These are phyloP conservation scores for Neopelma chrysocephalum DNA, from an alignment of 2,797 vertebrate genomes.

Conservation along the genomic window DNA sequence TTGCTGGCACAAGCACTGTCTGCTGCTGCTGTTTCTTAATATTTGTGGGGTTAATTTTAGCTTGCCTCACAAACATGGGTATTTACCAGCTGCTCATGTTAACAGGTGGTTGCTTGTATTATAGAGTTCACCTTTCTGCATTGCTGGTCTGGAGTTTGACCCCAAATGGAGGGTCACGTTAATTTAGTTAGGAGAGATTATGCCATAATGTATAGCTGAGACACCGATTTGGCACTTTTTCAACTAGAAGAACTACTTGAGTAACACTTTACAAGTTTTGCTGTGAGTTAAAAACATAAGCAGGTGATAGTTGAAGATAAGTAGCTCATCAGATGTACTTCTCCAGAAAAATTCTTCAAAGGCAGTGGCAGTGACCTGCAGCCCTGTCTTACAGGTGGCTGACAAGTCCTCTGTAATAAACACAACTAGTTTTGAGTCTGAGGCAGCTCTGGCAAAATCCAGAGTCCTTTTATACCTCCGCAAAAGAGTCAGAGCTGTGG, in stretches of 20 bases:
- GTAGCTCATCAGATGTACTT: neutral
- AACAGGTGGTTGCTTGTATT: neutral
- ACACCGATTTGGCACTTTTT: neutral
- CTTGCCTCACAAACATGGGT: neutral
- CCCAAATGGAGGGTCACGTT: neutral
- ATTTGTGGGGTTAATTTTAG: neutral
- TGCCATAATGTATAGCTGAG: neutral
- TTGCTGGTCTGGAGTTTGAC: neutral
- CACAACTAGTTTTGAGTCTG: neutral
- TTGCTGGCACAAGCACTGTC: neutral
- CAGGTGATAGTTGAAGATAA: neutral
- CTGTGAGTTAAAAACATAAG: neutral
- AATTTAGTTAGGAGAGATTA: neutral
- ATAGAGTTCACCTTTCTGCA: neutral
- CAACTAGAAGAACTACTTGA: neutral
- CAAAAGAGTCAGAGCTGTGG: neutral
- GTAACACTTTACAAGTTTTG: neutral
- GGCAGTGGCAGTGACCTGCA: neutral
- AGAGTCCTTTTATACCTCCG: neutral
- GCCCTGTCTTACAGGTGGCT: neutral
- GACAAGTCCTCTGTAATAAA: neutral
- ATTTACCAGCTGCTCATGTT: neutral
- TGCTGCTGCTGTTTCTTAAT: neutral
- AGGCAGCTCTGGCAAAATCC: conserved; percentile 8
- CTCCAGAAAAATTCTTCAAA: neutral